Base-by-base conservation (phyloP, 2,888 invertebrate species). In the Hemithea aestivaria region DNA sequence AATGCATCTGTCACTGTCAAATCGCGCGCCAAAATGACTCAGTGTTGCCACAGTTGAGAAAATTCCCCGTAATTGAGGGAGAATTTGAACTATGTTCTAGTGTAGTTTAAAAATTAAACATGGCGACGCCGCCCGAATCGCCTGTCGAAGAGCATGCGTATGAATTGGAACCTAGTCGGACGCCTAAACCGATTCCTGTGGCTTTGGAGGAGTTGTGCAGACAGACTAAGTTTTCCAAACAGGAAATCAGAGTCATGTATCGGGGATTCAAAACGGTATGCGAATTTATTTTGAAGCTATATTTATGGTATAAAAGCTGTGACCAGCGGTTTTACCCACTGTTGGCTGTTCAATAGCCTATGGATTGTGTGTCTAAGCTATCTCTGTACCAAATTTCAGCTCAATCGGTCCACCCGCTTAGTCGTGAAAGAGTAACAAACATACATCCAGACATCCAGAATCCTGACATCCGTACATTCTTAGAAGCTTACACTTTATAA, bases 221-320 rank as follows among this genome's bases (percentile, higher is more conserved):
- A 58, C 95, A 95, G 78, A 97, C 97, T 37, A 97, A 98, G 83
- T 98, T 98, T 88, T 94, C 96, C 31, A 91, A 96, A 65, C 96
- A 96, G 75, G 98, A 98, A 85, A 96, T 98, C 53, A 92, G 98
- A 60, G 95, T 97, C 66, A 97, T 98, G 96, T 98, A 98, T 80
- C 89, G 98, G 64, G 98, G 98, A 54, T 98, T 98, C 81, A 98
- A 98, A 88, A 96, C 96, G 92, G 96, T 96, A 16, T 4, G 16
- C 16, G 5, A 16, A 16, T 16, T 2, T 16, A 16, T 16, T 16
- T 4, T 16, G 16, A n/a, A n/a, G n/a, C n/a, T n/a, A n/a, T n/a
- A n/a, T n/a, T n/a, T n/a, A n/a, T n/a, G n/a, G n/a, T n/a, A n/a
- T n/a, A n/a, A n/a, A n/a, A n/a, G n/a, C n/a, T n/a, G n/a, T n/a